Percentiles rank a stretch among this genome's conserved stretches.
These are phyloP conservation scores for Cliona cf. orientalis DNA, from an alignment of 37 sponge, comb jelly and placozoan species.

Conservation along the genomic window DNA sequence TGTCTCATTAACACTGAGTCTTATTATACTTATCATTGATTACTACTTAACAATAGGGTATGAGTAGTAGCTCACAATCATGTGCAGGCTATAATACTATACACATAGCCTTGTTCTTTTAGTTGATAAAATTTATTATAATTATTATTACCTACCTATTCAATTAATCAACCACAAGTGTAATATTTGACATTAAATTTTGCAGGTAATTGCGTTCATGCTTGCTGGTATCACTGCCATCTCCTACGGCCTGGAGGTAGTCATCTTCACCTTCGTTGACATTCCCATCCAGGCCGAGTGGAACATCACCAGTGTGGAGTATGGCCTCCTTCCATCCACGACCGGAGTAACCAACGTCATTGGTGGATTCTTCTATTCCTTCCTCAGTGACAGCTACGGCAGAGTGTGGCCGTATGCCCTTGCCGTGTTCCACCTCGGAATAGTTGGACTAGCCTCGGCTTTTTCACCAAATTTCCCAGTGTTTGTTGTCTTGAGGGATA, in stretches of 20 bases:
- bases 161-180: no score
- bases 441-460: slow-evolving; percentile 45
- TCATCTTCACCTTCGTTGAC: slow-evolving; percentile 41
- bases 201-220: slow-evolving; percentile 40
- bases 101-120: no score
- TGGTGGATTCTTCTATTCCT: slow-evolving; percentile 27
- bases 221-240: slow-evolving; percentile 22
- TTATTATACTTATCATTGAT: no score
- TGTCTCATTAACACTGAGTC: no score
- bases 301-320: slow-evolving; percentile 15
- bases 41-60: no score
- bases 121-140: no score
- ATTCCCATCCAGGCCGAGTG: not conserved
- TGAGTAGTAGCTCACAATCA: no score
- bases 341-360: slow-evolving; percentile 36
- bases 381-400: slow-evolving; percentile 46
- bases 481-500: slow-evolving; percentile 16
- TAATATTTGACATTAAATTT: no score
- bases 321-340: slow-evolving; percentile 36
- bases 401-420: slow-evolving; percentile 61
- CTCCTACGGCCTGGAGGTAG: slow-evolving; percentile 34
- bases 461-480: slow-evolving; percentile 31
- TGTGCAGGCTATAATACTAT: no score
- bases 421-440: slow-evolving; percentile 10
- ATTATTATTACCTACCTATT: no score